Evolutionary conservation across 2,797 vertebrate species (phyloP).

Genomic region (Pipistrellus pipistrellus): DNA sequence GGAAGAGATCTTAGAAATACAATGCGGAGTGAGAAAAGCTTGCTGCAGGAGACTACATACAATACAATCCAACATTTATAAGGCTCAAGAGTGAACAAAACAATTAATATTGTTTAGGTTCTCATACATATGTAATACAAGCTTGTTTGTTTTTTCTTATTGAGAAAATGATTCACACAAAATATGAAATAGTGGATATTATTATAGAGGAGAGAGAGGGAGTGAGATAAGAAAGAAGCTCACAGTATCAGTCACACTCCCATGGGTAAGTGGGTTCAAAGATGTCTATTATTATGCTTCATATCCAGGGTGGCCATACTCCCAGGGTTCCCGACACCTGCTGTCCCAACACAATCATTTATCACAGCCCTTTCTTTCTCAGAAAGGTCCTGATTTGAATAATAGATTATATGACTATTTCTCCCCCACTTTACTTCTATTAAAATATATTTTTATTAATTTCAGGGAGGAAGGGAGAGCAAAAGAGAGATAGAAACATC

Average conservation of each 20-base stretch:
- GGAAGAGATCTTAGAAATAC: not conserved
- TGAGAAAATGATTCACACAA: slow-evolving; percentile 11
- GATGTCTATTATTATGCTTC: not conserved
- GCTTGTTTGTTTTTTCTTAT: not conserved
- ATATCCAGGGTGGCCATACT: not conserved
- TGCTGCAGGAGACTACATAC: not conserved
- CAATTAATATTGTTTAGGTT: not conserved
- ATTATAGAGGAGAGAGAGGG: not conserved
- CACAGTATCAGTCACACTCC: not conserved
- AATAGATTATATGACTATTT: not conserved
- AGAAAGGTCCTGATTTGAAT: slow-evolving; percentile 25
- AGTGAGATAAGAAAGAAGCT: not conserved
- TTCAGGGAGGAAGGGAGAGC: too few species aligned
- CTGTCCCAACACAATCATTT: not conserved
- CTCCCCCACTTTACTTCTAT: too few species aligned
- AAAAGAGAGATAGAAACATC: too few species aligned
- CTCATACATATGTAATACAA: not conserved
- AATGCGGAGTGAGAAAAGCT: not conserved
- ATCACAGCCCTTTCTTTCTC: not conserved
- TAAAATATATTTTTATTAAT: too few species aligned
- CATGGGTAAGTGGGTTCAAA: not conserved
- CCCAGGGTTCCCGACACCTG: not conserved
- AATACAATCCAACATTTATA: not conserved
- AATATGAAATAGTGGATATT: not conserved
- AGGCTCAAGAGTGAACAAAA: not conserved